These are phyloP conservation scores for Numenius phaeopus DNA, from an alignment of 2,797 vertebrate species.

Conservation along the genomic window DNA sequence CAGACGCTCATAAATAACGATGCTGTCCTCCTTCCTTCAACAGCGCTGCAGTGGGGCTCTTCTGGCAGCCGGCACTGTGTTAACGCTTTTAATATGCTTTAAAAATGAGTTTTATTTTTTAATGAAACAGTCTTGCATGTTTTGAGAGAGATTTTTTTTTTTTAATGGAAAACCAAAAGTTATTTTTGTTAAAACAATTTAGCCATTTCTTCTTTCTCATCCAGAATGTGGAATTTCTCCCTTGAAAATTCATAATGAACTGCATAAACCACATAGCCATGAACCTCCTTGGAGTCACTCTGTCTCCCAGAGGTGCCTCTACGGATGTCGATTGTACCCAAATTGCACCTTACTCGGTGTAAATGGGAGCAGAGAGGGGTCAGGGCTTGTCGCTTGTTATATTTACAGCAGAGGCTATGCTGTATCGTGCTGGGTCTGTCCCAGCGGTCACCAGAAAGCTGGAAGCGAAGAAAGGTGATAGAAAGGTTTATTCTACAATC, in stretches of 20 bases:
- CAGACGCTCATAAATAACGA: conserved; percentile 70
- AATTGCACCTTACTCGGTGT: not conserved
- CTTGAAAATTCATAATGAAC: not conserved
- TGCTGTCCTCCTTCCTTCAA: conserved; percentile 70
- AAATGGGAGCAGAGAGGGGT: rapidly evolving
- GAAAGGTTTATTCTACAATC: not conserved
- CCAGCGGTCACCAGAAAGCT: not conserved
- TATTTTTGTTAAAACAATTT: not conserved
- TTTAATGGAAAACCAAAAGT: not conserved
- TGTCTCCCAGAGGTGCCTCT: not conserved
- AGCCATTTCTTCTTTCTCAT: not conserved
- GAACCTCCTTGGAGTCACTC: not conserved
- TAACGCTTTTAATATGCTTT: not conserved
- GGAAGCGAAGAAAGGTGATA: not conserved
- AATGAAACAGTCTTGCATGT: not conserved
- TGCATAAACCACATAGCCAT: not conserved
- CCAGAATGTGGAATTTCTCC: not conserved
- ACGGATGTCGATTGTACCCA: not conserved
- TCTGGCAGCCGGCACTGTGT: conserved; percentile 29
- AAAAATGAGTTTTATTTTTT: conserved; percentile 6
- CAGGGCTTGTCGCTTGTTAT: not conserved
- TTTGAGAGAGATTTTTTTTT: not conserved
- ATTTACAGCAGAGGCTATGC: not conserved
- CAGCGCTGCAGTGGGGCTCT: conserved; percentile 3
- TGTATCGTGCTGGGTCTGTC: not conserved